These are phyloP conservation scores for Oenanthe oenanthe DNA, from an alignment of 2,113 vertebrate genomes.

Conservation along the genomic window DNA sequence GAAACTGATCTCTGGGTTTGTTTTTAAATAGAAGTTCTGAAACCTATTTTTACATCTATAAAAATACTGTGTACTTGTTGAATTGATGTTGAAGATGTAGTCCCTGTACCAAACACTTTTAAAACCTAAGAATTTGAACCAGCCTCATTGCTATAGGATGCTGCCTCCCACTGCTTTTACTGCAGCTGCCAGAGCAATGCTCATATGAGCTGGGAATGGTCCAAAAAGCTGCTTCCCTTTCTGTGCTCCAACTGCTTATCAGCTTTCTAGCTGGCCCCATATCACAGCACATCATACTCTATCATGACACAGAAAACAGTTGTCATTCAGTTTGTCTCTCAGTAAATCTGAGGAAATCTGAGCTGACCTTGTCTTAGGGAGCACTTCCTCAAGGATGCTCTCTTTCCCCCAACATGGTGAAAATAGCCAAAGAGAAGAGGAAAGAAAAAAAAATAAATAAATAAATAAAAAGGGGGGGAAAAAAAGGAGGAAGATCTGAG, in stretches of 20 bases:
- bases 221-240: slow-evolving; percentile 48
- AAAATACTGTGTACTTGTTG: not conserved
- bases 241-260: not conserved
- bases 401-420: not conserved
- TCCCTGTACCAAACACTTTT: not conserved
- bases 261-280: not conserved
- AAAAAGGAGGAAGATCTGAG: not conserved
- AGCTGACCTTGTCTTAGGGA: not conserved
- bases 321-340: not conserved
- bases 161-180: slow-evolving; percentile 36
- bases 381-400: not conserved
- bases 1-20: not conserved
- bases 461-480: fast-evolving
- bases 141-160: slow-evolving; percentile 46
- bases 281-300: not conserved
- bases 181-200: slow-evolving; percentile 32
- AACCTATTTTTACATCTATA: not conserved
- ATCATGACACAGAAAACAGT: not conserved
- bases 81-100: not conserved
- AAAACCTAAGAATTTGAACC: not conserved
- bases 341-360: not conserved
- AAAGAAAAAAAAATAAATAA: no score
- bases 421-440: not conserved
- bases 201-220: slow-evolving; percentile 4
- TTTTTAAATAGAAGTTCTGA: not conserved